Evolutionary conservation across 2,888 invertebrate genomes (phyloP), one percentile per base, ranked within the genome.

Genomic region (Ceramica pisi): DNA sequence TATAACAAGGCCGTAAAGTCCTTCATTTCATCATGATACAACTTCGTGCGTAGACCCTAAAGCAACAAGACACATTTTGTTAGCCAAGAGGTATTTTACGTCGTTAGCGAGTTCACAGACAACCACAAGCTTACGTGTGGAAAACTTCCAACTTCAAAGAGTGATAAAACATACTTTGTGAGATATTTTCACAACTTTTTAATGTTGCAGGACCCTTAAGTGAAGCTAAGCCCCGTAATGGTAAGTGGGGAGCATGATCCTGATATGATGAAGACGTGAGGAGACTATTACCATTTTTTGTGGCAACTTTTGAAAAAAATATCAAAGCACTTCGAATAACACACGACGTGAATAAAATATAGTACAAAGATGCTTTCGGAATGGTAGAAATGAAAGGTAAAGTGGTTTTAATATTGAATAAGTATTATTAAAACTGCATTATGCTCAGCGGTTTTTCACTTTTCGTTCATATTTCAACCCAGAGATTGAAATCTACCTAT

Each of bases 91-190:
- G 81, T 80, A 84, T 90, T 90, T 90, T 88, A 89, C 91, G 87
- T 93, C 92, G 93, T 94, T 94, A 94, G 90, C 89, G 87, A 87
- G 87, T 88, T 89, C 64, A 67, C 80, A 85, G 88, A 85, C 87
- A 88, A 88, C 90, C 92, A 89, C 92, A 90, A 90, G 92, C 92
- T 93, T 92, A 92, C 88, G 89, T 90, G 89, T 89, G 84, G 87
- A 85, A 88, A 92, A 90, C 90, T 91, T 87, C 82, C 63, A 91
- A 92, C 93, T 92, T 92, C 88, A 91, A 92, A 93, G 91, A 91
- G 92, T 91, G 92, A 93, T 94, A 94, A 94, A 94, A 94, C 92
- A 92, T 92, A 91, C 92, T 94, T 93, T 91, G 92, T 84, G 90
- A 92, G 91, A 78, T 86, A 86, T 89, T 88, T 86, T 86, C 82